A percentile compares a stretch with the other conserved stretches of the same genome.
Conservation (phyloP, 2,113 vertebrate species). For the Cyanocitta stelleri region DNA sequence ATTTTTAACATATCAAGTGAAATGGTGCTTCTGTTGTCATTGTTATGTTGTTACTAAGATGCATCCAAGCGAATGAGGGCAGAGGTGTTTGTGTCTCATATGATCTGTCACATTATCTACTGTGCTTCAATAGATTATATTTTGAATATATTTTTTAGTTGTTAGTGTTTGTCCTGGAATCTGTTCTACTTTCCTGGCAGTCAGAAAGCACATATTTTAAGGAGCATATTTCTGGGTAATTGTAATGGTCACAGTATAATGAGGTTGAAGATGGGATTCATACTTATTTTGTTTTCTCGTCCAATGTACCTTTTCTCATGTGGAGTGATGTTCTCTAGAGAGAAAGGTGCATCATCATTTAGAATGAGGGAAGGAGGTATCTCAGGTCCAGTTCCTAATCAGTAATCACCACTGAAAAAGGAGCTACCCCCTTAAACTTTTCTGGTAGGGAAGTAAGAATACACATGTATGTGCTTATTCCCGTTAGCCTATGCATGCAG, state of each 20-base stretch:
- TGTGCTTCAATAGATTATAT: not conserved
- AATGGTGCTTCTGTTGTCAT: not conserved
- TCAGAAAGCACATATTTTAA: not conserved
- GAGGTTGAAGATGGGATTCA: not conserved
- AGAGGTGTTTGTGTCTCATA: not conserved
- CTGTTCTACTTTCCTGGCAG: not conserved
- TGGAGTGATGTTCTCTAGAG: not conserved
- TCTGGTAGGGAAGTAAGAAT: not conserved
- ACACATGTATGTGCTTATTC: not conserved
- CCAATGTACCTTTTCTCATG: not conserved
- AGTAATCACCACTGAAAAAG: not conserved
- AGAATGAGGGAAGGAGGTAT: not conserved
- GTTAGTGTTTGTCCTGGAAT: not conserved
- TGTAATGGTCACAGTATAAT: not conserved
- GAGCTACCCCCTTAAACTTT: fast-evolving
- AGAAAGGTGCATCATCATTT: not conserved
- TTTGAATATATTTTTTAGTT: not conserved
- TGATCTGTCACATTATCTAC: not conserved
- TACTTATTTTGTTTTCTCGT: not conserved
- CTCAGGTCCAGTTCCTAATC: not conserved
- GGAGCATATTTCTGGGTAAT: not conserved
- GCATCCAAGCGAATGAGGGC: not conserved
- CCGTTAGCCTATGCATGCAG: not conserved
- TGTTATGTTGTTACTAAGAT: not conserved
- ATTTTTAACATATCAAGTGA: not conserved